A percentile compares a stretch with the other conserved stretches of the same genome.
Evolutionary conservation across 2,888 invertebrate species (phyloP).

Genomic region (Heteromurus nitidus): DNA sequence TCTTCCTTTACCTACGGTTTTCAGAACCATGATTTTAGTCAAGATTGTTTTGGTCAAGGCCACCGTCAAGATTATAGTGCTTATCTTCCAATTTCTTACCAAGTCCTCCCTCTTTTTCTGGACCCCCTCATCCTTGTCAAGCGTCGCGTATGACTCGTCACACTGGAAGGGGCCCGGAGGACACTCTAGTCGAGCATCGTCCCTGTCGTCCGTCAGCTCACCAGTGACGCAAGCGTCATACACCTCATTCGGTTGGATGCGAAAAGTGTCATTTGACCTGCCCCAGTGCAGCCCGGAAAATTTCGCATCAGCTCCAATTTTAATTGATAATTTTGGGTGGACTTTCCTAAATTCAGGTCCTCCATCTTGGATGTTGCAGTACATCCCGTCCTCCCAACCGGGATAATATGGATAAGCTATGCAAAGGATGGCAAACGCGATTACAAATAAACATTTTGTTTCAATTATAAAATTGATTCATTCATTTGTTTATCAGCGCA

Average conservation of each 20-base stretch:
- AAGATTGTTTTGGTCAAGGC: no score
- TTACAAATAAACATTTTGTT: neutral
- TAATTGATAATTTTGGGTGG: neutral
- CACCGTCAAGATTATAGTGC: no score
- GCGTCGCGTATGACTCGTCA: neutral
- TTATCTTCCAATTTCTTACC: no score
- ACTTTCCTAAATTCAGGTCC: neutral
- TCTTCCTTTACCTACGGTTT: no score
- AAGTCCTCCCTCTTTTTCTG: no score
- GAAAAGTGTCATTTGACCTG: neutral
- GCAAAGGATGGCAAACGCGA: neutral
- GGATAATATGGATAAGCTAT: constrained; percentile 28
- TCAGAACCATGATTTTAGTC: no score
- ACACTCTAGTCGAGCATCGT: constrained; percentile 1
- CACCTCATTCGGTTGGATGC: constrained; percentile 8
- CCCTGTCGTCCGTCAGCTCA: neutral
- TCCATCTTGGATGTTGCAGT: neutral
- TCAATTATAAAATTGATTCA: neutral
- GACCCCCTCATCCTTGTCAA: neutral
- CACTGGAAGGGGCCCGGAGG: constrained; percentile 10
- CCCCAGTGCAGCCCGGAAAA: neutral
- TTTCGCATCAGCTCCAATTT: neutral
- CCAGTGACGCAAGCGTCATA: constrained; percentile 2
- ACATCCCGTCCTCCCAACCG: neutral
- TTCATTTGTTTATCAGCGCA: neutral